Evolutionary conservation across 2,113 vertebrate genomes (phyloP), one percentile per base, ranked within the genome.

Genomic region (Asarcornis scutulata): DNA sequence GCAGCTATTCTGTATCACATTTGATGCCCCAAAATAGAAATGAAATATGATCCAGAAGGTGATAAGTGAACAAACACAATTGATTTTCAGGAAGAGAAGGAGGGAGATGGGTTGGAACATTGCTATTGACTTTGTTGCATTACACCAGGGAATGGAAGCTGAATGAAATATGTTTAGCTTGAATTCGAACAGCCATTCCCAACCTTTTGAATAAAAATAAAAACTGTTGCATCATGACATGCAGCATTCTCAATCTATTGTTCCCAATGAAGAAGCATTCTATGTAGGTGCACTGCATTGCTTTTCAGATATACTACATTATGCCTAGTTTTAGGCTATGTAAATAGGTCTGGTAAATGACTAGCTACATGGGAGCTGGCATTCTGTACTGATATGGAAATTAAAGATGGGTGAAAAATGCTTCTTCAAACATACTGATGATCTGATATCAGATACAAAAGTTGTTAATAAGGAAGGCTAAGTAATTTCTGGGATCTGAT

Each of bases 41-140:
- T 91, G 67, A 97, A 96, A 94, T 94, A 97, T 73, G 89, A 96
- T 95, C 63, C 50, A 81, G 77, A 83, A 96, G 48, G 50, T 73
- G 79, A 88, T 93, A 93, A 96, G 40, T 97, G 94, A 95, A 91
- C 92, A 96, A 97, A 96, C 71, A 86, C 77, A 91, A 94, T 53
- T 93, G 88, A 90, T 91, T 94, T 4, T 0, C 34, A 69, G 46
- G 53, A 89, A 92, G 22, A 56, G 71, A 50, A 88, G 77, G 89
- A 89, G 77, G 85, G 62, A 96, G 88, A 85, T 83, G 53, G 53
- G 60, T 87, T 85, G 36, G 77, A 96, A 79, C 58, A 89, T 73
- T 72, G 77, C 85, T 95, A 86, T 91, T 94, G 91, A 91, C 87
- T 97, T 95, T 67, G 25, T 62, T 95, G 87, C 68, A 67, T 81